A percentile compares a stretch with the other conserved stretches of the same genome.
Evolutionary conservation across 2,113 vertebrate species (phyloP).

Genomic region (Xerus inauris): DNA sequence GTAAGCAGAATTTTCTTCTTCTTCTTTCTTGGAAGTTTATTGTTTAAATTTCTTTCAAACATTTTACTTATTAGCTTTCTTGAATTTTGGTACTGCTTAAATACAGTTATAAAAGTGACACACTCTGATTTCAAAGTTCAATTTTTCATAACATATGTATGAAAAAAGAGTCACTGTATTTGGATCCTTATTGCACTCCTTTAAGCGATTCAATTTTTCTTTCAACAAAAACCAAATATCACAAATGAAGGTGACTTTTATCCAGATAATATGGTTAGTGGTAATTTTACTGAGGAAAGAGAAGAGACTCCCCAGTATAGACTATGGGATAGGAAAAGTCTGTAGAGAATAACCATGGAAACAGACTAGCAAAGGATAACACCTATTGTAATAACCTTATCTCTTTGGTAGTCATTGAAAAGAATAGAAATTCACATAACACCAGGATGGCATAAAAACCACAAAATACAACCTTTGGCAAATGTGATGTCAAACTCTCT

Average conservation of each 20-base stretch:
- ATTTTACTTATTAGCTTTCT: slow-evolving; percentile 50
- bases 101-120: slow-evolving; percentile 70
- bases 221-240: slow-evolving; percentile 71
- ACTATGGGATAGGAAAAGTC: slow-evolving; percentile 97
- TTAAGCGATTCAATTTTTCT: slow-evolving; percentile 57
- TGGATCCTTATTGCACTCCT: slow-evolving; percentile 85
- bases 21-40: too few species aligned
- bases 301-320: slow-evolving; percentile 99
- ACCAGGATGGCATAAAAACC: slow-evolving; percentile 96
- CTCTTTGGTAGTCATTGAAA: slow-evolving; percentile 95
- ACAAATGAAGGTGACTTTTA: slow-evolving; percentile 91
- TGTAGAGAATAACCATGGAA: slow-evolving; percentile 95
- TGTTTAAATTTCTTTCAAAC: slow-evolving; percentile 55
- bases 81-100: slow-evolving; percentile 66
- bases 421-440: slow-evolving; percentile 90
- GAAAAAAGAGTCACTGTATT: slow-evolving; percentile 71
- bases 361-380: slow-evolving; percentile 95
- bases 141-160: slow-evolving; percentile 68
- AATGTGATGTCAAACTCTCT: slow-evolving; percentile 97
- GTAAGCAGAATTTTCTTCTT: too few species aligned
- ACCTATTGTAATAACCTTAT: slow-evolving; percentile 95
- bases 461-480: slow-evolving; percentile 96
- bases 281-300: slow-evolving; percentile 95
- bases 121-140: slow-evolving; percentile 37
- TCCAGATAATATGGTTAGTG: slow-evolving; percentile 94